These are phyloP conservation scores for Drosophila bunnanda DNA, from an alignment of 2,888 invertebrate species.

Conservation along the genomic window DNA sequence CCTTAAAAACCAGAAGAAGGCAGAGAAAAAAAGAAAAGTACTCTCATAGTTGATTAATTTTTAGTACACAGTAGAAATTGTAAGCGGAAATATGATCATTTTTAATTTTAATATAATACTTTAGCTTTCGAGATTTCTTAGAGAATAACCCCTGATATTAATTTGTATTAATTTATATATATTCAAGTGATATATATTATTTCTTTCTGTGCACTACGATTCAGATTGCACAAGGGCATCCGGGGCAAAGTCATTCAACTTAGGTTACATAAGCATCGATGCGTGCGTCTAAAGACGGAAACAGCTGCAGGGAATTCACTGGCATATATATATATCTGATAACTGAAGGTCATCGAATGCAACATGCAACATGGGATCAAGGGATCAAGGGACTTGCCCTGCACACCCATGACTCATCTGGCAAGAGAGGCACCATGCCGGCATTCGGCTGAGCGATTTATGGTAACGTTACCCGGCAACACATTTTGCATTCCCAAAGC, in stretches of 20 bases:
- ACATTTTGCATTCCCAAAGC: constrained; percentile 25
- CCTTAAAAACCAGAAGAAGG: constrained; percentile 39
- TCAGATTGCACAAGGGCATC: constrained; percentile 47
- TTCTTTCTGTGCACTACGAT: constrained; percentile 14
- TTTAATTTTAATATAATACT: not conserved
- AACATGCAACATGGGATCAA: constrained; percentile 46
- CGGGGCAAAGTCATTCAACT: constrained; percentile 70
- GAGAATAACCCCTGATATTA: not conserved
- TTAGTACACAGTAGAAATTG: not conserved
- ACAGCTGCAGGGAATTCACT: constrained; percentile 28
- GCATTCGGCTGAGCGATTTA: constrained; percentile 35
- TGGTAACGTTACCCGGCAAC: constrained; percentile 16
- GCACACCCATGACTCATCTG: constrained; percentile 42
- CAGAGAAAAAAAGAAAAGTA: constrained; percentile 35
- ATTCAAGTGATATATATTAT: not conserved
- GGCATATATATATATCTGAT: constrained; percentile 3
- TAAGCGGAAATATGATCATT: rapidly evolving
- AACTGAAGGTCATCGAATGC: constrained; percentile 60
- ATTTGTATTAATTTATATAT: not conserved
- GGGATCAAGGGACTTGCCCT: constrained; percentile 49
- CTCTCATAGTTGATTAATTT: constrained; percentile 61
- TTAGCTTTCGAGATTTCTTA: not conserved
- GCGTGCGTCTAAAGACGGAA: constrained; percentile 59
- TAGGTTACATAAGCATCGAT: constrained; percentile 67
- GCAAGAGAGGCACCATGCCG: constrained; percentile 8